phyloP scores from a whole-genome alignment of 1,140 invertebrate species.

The Ceratosolen fusciceps region DNA sequence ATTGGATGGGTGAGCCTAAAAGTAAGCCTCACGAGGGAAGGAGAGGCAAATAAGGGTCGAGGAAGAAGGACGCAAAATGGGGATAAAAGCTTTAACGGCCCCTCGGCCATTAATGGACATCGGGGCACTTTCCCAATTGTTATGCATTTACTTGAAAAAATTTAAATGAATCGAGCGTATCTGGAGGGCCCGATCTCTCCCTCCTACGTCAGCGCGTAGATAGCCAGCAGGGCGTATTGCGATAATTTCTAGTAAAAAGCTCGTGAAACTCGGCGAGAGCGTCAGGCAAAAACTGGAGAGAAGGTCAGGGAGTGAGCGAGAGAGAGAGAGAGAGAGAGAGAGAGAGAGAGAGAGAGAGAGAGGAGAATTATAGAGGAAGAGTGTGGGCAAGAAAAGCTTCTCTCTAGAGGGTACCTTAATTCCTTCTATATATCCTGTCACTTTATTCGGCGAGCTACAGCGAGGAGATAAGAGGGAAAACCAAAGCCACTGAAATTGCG shows the following conservation, averaged over 20 bases:
- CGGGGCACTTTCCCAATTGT: slow-evolving; percentile 38
- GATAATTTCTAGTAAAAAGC: not conserved
- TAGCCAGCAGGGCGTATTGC: not conserved
- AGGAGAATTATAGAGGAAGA: not conserved
- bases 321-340: slow-evolving; percentile 19
- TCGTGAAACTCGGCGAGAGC: no score
- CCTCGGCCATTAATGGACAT: slow-evolving; percentile 39
- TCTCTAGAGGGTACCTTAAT: slow-evolving; percentile 32
- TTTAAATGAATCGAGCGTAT: slow-evolving; percentile 45
- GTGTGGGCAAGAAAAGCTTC: not conserved
- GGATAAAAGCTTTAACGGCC: not conserved
- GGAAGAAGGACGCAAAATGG: not conserved
- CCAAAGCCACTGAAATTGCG: slow-evolving; percentile 36
- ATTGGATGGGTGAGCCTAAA: not conserved
- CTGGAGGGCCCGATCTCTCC: slow-evolving; percentile 11
- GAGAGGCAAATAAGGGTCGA: not conserved
- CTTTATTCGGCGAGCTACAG: slow-evolving; percentile 54
- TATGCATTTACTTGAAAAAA: slow-evolving; percentile 29
- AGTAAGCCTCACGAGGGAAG: no score
- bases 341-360: slow-evolving; percentile 48
- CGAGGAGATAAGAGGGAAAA: slow-evolving; percentile 52
- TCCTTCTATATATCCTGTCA: slow-evolving; percentile 48
- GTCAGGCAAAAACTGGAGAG: not conserved
- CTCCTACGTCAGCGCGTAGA: not conserved
- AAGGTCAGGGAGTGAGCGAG: not conserved